phyloP scores from a whole-genome alignment of 2,888 invertebrate species.

The Aspidiotus destructor region DNA sequence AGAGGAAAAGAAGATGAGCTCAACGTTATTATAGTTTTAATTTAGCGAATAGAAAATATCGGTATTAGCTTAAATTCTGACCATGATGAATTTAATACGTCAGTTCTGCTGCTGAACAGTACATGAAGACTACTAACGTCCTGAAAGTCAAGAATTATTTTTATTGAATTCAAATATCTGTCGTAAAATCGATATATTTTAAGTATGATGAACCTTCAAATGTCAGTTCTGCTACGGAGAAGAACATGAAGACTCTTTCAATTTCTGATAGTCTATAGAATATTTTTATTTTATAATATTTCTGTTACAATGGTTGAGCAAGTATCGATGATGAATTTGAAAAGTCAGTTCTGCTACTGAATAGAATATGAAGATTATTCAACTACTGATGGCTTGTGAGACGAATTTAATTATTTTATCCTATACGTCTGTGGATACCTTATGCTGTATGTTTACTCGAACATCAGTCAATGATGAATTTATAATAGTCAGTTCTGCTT shows the following conservation, averaged over 20 bases:
- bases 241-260: too few species aligned
- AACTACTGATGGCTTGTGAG: neutral
- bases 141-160: neutral
- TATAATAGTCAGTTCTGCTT: constrained; percentile 25
- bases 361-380: too few species aligned
- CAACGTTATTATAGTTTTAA: too few species aligned
- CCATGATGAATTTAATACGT: neutral
- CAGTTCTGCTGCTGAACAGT: constrained; percentile 8
- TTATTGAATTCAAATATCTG: neutral
- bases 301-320: neutral
- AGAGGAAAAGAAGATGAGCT: neutral
- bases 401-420: neutral
- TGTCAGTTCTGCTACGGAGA: neutral
- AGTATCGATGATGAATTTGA: neutral
- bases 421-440: neutral
- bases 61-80: too few species aligned
- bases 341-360: constrained; percentile 1
- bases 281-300: neutral
- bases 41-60: too few species aligned
- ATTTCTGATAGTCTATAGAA: neutral
- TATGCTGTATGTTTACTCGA: neutral
- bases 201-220: neutral
- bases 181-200: neutral
- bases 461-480: constrained; percentile 17
- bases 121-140: neutral